Evolutionary conservation across 2,113 vertebrate species (phyloP).

Genomic region (Glaucidium brasilianum): DNA sequence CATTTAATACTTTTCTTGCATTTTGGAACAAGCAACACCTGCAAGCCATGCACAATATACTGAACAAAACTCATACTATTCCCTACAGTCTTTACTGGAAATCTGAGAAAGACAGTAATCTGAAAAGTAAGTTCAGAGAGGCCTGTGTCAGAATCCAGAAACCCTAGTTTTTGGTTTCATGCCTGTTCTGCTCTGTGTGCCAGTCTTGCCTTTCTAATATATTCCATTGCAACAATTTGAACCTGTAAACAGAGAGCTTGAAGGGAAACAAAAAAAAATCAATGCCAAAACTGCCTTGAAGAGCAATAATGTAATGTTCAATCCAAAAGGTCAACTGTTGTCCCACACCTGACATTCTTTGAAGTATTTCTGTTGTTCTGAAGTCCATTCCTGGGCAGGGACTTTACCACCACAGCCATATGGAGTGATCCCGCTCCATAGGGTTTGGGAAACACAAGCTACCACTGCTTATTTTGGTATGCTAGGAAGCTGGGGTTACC

Average conservation of each 20-base stretch:
- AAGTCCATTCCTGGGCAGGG: neutral
- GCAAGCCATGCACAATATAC: neutral
- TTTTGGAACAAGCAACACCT: neutral
- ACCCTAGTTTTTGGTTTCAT: neutral
- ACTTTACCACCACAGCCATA: neutral
- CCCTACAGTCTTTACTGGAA: neutral
- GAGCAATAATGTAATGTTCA: neutral
- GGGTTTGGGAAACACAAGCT: neutral
- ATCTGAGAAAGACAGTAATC: neutral
- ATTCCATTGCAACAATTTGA: neutral
- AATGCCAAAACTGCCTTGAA: neutral
- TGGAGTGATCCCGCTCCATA: neutral
- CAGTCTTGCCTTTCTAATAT: neutral
- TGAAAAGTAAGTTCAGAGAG: neutral
- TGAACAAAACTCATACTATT: neutral
- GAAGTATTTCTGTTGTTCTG: neutral
- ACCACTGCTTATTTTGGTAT: neutral
- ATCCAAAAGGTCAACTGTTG: neutral
- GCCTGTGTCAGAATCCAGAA: neutral
- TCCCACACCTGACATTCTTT: neutral
- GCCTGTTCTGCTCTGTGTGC: neutral
- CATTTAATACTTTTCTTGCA: neutral
- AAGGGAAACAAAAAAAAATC: neutral
- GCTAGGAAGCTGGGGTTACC: neutral
- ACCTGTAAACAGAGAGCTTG: neutral